phyloP scores from a whole-genome alignment of 2,113 vertebrate genomes.

The Sylvilagus bachmani region DNA sequence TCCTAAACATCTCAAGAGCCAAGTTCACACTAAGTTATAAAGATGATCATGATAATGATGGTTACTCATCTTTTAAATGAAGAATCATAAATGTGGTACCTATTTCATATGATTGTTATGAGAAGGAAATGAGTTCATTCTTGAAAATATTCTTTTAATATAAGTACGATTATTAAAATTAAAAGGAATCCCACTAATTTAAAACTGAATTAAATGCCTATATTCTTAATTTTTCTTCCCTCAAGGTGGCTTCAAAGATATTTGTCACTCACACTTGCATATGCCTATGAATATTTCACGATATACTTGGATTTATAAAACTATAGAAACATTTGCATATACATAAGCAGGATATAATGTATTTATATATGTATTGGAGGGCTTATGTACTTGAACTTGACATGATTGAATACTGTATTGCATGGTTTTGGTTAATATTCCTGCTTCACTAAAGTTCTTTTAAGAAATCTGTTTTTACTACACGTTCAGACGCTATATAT shows the following conservation, averaged over 20 bases:
- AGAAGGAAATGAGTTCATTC: conserved; percentile 1
- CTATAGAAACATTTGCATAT: neutral
- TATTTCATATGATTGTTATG: neutral
- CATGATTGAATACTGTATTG: neutral
- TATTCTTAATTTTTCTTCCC: neutral
- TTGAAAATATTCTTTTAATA: neutral
- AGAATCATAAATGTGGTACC: neutral
- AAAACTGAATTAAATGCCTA: neutral
- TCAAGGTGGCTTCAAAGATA: conserved; percentile 15
- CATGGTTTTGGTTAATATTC: conserved; percentile 13
- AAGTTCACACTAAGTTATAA: neutral
- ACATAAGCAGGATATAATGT: neutral
- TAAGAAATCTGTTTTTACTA: neutral
- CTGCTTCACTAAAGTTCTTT: neutral
- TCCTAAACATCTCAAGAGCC: neutral
- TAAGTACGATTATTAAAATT: neutral
- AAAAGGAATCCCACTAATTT: neutral
- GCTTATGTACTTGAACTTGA: neutral
- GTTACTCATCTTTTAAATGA: neutral
- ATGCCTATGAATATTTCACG: neutral
- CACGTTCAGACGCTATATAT: neutral
- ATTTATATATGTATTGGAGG: neutral
- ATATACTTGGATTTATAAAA: neutral
- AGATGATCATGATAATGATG: neutral
- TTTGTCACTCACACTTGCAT: neutral